Evolutionary conservation across 2,888 invertebrate species (phyloP), one percentile per base, ranked within the genome.

Genomic region (Morpho helenor): DNA sequence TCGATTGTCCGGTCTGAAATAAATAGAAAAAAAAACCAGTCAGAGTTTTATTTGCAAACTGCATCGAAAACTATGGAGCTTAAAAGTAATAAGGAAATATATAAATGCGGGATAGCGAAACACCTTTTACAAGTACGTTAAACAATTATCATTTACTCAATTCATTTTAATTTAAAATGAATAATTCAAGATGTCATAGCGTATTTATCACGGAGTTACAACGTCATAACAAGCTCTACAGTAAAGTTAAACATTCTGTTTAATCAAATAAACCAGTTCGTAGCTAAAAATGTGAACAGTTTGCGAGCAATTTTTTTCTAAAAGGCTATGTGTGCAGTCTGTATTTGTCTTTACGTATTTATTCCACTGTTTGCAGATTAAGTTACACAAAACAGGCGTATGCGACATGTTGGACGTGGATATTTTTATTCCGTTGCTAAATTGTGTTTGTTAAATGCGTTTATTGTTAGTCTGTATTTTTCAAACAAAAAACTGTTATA

Each of bases 361-460:
- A 61, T 59, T 41, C 47, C 56, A 55, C 55, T 62, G 60, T 64
- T 64, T 60, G 59, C 62, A 57, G 60, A 61, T 61, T 53, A 57
- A 57, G 54, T 57, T 61, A 60, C 51, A 61, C 51, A 57, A 40
- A 23, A 44, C 47, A n/a, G 31, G 39, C 44, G 48, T 10, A 49
- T 47, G 42, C 46, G 44, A 56, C 55, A 43, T 8, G 42, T 31
- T 42, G 39, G 44, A 56, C 52, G 54, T 41, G 46, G 46, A 54
- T 54, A 23, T 41, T 48, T 48, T 54, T 42, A 54, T n/a, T 7
- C 45, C 45, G 45, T 10, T 16, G 10, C 7, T 10, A 10, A 45
- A 45, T 45, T 45, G 45, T 10, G 5, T 45, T 45, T 45, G 45
- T 45, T 45, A 31, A 31, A 31, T 31, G 31, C 31, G 31, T 31